phyloP scores from a whole-genome alignment of 2,797 vertebrate genomes.

The Capromys pilorides region DNA sequence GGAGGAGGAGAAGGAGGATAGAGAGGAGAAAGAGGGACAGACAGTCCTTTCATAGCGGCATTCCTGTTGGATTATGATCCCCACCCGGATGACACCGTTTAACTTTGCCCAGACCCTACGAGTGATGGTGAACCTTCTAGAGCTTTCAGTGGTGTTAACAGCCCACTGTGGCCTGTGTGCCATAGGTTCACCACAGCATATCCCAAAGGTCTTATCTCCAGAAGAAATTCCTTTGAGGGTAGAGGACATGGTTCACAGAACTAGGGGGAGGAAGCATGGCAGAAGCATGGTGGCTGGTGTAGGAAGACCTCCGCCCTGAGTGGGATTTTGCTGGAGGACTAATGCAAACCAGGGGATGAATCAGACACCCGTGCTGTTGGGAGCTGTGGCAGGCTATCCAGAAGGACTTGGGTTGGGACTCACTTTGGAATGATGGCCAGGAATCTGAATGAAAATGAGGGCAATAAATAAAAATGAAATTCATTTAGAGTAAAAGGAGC shows the following conservation, averaged over 20 bases:
- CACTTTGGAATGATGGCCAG: slow-evolving; percentile 3
- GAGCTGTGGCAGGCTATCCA: neutral
- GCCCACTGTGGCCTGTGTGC: neutral
- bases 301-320: neutral
- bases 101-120: neutral
- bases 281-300: neutral
- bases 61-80: neutral
- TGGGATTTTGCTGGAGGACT: neutral
- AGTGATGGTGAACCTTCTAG: neutral
- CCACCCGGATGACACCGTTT: neutral
- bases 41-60: neutral
- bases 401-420: neutral
- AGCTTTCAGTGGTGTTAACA: neutral
- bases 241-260: neutral
- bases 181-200: neutral
- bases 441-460: neutral
- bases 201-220: neutral
- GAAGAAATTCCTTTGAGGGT: neutral
- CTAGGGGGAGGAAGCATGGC: neutral
- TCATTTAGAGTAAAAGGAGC: neutral
- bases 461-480: slow-evolving; percentile 25
- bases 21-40: neutral
- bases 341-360: neutral
- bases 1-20: no score
- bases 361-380: neutral